Evolutionary conservation across 30 jellyfish, hydroid and myxozoan genomes (phyloP), one percentile per base, ranked within the genome.

Genomic region (Aurelia sp.): DNA sequence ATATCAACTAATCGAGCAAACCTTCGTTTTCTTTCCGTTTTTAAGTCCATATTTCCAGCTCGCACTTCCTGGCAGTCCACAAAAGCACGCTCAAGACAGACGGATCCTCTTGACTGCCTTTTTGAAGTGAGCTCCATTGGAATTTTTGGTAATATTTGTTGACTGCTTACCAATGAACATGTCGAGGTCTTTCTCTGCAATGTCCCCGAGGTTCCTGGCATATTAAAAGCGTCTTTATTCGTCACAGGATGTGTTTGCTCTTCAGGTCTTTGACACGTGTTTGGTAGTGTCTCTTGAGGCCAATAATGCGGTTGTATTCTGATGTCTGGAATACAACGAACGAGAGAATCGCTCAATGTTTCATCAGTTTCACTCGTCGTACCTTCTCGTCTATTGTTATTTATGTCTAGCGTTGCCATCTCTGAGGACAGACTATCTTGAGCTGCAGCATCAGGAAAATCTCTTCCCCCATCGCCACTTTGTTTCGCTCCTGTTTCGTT

Each of bases 21-120:
- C 12, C 93, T 68, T 35, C 93, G 73, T 65, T 84, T 84, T 71
- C 93, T 51, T 67, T 84, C 93, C 3, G 22, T 61, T 61, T 73
- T 72, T 58, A 70, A 65, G 60, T 62, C 80, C 23, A 64, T 48
- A 17, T 66, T 76, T 13, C 74, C 74, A 27, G 93, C 27, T 33
- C 52, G 47, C 51, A 84, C 86, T 11, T 71, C 71, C 53, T 57
- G 75, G 57, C 93, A 84, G 12, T 35, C 68, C 53, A 72, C 63
- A 33, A 84, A 84, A 20, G 93, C 93, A 11, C 63, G 79, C 57
- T 41, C 93, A 7, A 84, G 50, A 27, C 73, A 47, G 66, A 71
- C 48, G 10, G 59, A 35, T 11, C 15, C 79, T 48, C 59, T 71
- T 0, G 79, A 6, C 8, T 37, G 81, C 47, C 93, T 61, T 11